Base-by-base conservation (phyloP, 1,140 invertebrate genomes). In the Matsumurasca onukii region DNA sequence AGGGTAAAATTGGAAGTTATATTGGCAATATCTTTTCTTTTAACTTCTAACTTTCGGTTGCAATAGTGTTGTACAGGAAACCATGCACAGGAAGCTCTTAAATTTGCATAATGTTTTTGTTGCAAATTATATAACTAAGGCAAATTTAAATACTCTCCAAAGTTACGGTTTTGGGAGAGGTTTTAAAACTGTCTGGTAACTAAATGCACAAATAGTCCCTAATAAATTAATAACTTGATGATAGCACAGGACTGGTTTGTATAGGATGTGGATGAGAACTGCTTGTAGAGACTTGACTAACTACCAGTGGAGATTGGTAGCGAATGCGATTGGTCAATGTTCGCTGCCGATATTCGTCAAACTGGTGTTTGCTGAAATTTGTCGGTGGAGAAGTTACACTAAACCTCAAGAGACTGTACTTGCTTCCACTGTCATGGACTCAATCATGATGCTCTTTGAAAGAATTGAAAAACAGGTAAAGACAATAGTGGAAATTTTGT, bases 291-390 rank as follows among this genome's bases (percentile, higher is more conserved):
- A 96, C 76, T 79, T 97, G 1, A 92, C 90, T 74, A 91, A 95
- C 80, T 92, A 96, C 78, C 97, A 99, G 77, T 98, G 95, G 95
- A 85, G 91, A 59, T 80, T 98, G 13, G 97, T 99, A 0, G 91
- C 92, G 25, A 98, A 97, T 76, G 95, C 91, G 0, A 92, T 99
- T 49, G 89, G 88, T 13, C 91, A 94, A 75, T 99, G 97, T 77
- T 98, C 95, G 2, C 80, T 98, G 52, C 97, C 97, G 0, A 95
- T 99, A 39, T 99, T 98, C 77, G 94, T 99, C 0, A 99, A 99
- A 81, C 81, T 99, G 22, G 95, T 98, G 0, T 97, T 96, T 81
- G 95, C 95, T 12, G 95, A 98, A 82, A 94, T 98, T 13, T 97
- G 94, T 77, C 83, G 95, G 66, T 99, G 97, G 97, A 88, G 95